Percentiles rank a stretch among this genome's conserved stretches.
Evolutionary conservation across 2,888 invertebrate species (phyloP).

Genomic region (Macaria notata): DNA sequence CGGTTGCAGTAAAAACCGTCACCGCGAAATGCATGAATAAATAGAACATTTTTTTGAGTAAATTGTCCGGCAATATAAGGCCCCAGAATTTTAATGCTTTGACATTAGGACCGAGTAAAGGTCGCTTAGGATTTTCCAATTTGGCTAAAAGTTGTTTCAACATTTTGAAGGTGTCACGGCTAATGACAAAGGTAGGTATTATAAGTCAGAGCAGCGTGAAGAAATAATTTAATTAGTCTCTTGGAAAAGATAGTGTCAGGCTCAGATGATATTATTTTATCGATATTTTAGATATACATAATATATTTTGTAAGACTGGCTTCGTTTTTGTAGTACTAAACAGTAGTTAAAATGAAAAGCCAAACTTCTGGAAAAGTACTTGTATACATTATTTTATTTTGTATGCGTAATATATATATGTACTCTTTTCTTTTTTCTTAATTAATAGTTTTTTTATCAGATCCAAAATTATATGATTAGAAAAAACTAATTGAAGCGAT

Average conservation of each 20-base stretch:
- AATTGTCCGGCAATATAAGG: slow-evolving; percentile 55
- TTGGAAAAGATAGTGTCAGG: slow-evolving; percentile 13
- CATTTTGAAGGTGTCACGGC: slow-evolving; percentile 21
- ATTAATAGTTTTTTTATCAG: too few species aligned
- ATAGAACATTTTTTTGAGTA: slow-evolving; percentile 48
- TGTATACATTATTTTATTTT: too few species aligned
- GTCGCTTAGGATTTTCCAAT: slow-evolving; percentile 59
- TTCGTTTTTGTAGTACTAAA: too few species aligned
- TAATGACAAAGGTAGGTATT: slow-evolving; percentile 5
- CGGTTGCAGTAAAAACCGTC: slow-evolving; percentile 57
- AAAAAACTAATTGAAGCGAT: too few species aligned
- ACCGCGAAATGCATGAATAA: slow-evolving; percentile 58
- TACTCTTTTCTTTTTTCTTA: too few species aligned
- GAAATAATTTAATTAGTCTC: slow-evolving; percentile 19
- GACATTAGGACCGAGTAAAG: slow-evolving; percentile 67
- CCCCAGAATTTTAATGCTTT: slow-evolving; percentile 69
- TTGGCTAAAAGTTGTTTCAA: slow-evolving; percentile 39
- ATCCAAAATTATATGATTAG: too few species aligned
- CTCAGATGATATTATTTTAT: not conserved
- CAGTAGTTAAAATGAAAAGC: too few species aligned
- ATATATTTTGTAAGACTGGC: too few species aligned
- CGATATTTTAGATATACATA: too few species aligned
- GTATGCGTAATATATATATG: too few species aligned
- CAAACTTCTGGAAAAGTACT: too few species aligned
- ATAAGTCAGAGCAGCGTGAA: slow-evolving; percentile 7